These are phyloP conservation scores for Stratiomys singularior DNA, from an alignment of 2,888 invertebrate genomes.

Conservation along the genomic window DNA sequence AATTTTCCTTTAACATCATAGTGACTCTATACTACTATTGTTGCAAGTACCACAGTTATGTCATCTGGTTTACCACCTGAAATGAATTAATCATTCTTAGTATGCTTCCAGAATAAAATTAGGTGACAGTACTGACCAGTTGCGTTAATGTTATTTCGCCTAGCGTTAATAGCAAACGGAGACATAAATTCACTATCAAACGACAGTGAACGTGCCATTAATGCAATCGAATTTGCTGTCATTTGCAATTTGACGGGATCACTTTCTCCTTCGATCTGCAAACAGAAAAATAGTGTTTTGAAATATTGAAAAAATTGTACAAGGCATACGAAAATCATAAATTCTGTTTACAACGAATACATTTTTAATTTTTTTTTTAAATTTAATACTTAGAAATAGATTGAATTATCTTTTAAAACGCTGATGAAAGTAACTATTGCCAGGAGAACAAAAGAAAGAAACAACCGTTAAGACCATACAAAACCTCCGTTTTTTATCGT, in stretches of 20 bases:
- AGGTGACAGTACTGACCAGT: conserved; percentile 74
- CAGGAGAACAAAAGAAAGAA: too few species aligned
- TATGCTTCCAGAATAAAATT: neutral
- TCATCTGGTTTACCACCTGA: conserved; percentile 98
- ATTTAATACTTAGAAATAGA: too few species aligned
- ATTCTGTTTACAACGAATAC: too few species aligned
- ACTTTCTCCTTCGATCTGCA: conserved; percentile 72
- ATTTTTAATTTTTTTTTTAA: too few species aligned
- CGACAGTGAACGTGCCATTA: conserved; percentile 93
- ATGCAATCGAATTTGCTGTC: conserved; percentile 93
- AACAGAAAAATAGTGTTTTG: conserved; percentile 47
- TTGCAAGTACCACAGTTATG: conserved; percentile 95
- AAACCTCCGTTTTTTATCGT: too few species aligned
- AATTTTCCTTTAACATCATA: conserved; percentile 9
- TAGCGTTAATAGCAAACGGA: conserved; percentile 93
- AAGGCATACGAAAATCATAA: too few species aligned
- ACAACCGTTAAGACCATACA: too few species aligned
- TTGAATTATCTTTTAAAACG: too few species aligned
- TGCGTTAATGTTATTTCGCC: conserved; percentile 91
- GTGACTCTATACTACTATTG: conserved; percentile 77
- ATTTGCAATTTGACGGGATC: conserved; percentile 84
- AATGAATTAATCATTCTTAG: neutral
- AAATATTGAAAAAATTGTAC: neutral
- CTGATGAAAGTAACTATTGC: too few species aligned
- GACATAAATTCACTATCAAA: conserved; percentile 96